Evolutionary conservation across 2,797 vertebrate species (phyloP).

Genomic region (Poeciliopsis turneri): DNA sequence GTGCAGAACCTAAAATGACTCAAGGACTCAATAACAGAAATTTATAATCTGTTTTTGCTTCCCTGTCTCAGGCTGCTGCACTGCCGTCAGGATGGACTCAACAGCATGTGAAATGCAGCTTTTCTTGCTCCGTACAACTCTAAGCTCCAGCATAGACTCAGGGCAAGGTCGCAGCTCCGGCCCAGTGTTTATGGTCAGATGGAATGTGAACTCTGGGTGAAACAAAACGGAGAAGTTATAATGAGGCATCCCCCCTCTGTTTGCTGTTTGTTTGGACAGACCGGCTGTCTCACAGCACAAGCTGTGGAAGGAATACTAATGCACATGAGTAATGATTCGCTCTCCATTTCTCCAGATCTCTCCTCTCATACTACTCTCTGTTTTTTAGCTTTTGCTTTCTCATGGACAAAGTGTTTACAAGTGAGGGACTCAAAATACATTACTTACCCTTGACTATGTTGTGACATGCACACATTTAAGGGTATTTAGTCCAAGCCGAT

Average conservation of each 20-base stretch:
- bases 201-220: conserved; percentile 72
- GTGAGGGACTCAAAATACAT: conserved; percentile 24
- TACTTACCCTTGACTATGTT: conserved; percentile 9
- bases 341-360: conserved; percentile 34
- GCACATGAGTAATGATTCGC: conserved; percentile 64
- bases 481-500: conserved; percentile 24
- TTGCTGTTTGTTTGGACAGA: conserved; percentile 76
- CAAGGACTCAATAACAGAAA: conserved; percentile 17
- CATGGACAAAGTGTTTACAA: conserved; percentile 28
- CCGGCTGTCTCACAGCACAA: conserved; percentile 72
- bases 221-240: conserved; percentile 62
- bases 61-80: conserved; percentile 16
- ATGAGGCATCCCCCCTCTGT: conserved; percentile 66
- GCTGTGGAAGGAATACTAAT: conserved; percentile 75
- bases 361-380: conserved; percentile 16
- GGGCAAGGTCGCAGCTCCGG: conserved; percentile 45
- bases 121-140: conserved; percentile 41
- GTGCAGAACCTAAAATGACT: conserved; percentile 6
- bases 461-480: conserved; percentile 16
- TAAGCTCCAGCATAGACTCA: conserved; percentile 57
- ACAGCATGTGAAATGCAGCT: conserved; percentile 57
- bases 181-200: conserved; percentile 67
- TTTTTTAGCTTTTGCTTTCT: conserved; percentile 1
- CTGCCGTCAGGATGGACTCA: conserved; percentile 40
- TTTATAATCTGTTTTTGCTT: conserved; percentile 22